These are phyloP conservation scores for Lochmaea capreae DNA, from an alignment of 2,888 invertebrate species.

Conservation along the genomic window DNA sequence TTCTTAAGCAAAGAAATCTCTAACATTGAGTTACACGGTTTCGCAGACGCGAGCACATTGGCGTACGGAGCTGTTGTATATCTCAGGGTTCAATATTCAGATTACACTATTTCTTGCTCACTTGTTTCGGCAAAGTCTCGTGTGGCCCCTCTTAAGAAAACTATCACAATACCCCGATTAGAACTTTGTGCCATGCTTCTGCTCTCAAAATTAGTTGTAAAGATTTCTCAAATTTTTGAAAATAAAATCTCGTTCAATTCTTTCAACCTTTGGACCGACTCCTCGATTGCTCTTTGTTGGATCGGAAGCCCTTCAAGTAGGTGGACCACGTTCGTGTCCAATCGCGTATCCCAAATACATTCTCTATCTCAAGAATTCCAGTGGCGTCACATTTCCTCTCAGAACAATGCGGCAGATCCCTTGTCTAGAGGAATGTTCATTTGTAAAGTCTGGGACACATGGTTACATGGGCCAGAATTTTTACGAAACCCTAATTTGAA, in stretches of 20 bases:
- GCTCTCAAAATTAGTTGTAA: constrained; percentile 30
- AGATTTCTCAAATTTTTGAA: constrained; percentile 28
- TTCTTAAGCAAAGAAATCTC: background rate
- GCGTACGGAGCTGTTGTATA: constrained; percentile 20
- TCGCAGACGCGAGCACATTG: constrained; percentile 9
- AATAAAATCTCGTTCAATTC: background rate
- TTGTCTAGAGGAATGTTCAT: background rate
- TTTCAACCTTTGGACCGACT: background rate
- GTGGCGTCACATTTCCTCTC: constrained; percentile 2
- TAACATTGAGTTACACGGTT: constrained; percentile 19
- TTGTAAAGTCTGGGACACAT: background rate
- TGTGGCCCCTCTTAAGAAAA: constrained; percentile 43
- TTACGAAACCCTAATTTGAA: background rate
- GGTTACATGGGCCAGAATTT: background rate
- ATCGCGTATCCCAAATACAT: constrained; percentile 1
- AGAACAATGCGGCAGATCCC: background rate
- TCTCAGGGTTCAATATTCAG: constrained; percentile 3
- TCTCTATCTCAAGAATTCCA: background rate
- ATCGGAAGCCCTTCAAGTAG: background rate
- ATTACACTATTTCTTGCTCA: constrained; percentile 2
- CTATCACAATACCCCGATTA: constrained; percentile 33
- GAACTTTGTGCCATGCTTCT: constrained; percentile 38
- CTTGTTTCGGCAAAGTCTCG: constrained; percentile 36
- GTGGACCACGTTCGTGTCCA: background rate
- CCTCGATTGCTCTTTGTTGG: background rate